Evolutionary conservation across 2,113 vertebrate species (phyloP).

Genomic region (Nothoprocta pentlandii): DNA sequence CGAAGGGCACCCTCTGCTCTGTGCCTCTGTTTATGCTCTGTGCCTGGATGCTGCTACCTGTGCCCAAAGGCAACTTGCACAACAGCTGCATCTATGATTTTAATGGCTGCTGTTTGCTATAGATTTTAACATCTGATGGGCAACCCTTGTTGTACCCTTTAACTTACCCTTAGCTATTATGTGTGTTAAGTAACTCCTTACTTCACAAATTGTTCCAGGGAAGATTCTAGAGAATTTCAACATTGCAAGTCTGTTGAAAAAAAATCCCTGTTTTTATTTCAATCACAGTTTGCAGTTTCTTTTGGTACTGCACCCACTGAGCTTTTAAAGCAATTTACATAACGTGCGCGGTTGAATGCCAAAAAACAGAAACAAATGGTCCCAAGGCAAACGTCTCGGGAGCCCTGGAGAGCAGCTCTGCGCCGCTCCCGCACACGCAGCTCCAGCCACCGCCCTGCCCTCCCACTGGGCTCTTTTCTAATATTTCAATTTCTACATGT

Average conservation of each 20-base stretch:
- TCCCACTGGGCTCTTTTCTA: neutral
- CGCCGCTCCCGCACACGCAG: accelerated
- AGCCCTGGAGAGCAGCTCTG: neutral
- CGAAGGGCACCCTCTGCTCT: accelerated
- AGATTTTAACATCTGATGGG: neutral
- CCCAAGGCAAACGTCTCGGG: neutral
- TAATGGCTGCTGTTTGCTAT: neutral
- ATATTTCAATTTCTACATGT: neutral
- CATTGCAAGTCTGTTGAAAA: neutral
- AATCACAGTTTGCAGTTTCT: neutral
- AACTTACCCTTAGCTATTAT: neutral
- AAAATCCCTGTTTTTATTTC: neutral
- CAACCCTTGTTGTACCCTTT: neutral
- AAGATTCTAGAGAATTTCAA: neutral
- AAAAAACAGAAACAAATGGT: conserved; percentile 1
- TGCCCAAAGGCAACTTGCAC: neutral
- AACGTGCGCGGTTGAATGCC: neutral
- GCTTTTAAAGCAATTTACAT: neutral
- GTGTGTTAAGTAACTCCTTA: neutral
- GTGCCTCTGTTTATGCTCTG: neutral
- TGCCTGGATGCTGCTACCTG: neutral
- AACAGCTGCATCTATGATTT: neutral
- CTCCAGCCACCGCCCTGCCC: neutral
- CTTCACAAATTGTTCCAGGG: neutral
- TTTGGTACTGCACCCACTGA: neutral